A percentile compares a stretch with the other conserved stretches of the same genome.
These are phyloP conservation scores for Anoura caudifer DNA, from an alignment of 2,113 vertebrate species.

Conservation along the genomic window DNA sequence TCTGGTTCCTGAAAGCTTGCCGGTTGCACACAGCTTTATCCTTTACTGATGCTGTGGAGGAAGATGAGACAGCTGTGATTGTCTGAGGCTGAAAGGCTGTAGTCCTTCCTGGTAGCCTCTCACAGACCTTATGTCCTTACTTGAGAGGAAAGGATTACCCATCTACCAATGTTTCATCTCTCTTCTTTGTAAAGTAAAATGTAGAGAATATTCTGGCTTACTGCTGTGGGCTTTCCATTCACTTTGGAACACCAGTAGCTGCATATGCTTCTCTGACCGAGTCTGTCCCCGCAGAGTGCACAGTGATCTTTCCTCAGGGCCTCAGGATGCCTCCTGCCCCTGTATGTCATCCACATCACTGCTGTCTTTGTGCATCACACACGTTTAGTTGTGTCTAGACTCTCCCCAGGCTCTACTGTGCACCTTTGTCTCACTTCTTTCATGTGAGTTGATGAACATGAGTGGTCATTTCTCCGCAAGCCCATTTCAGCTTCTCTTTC, in stretches of 20 bases:
- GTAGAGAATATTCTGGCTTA: neutral
- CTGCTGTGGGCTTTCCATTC: neutral
- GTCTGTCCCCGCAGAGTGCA: neutral
- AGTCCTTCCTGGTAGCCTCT: neutral
- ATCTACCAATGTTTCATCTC: neutral
- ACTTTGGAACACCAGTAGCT: neutral
- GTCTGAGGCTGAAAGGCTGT: neutral
- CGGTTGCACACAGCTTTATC: rapidly evolving
- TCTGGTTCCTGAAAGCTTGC: neutral
- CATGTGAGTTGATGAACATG: neutral
- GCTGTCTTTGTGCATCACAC: rapidly evolving
- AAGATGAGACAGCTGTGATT: no score
- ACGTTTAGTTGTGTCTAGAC: neutral
- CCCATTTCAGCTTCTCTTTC: neutral
- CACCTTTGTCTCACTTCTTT: neutral
- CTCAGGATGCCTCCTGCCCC: neutral
- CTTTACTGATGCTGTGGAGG: neutral
- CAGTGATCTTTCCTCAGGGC: no score
- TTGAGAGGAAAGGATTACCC: neutral
- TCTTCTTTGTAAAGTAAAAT: neutral
- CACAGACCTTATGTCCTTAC: neutral
- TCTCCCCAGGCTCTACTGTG: neutral
- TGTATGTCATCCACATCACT: rapidly evolving
- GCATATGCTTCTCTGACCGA: rapidly evolving
- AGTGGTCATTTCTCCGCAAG: rapidly evolving